Conservation (phyloP, 1,140 invertebrate species). For the Coelopa frigida region DNA sequence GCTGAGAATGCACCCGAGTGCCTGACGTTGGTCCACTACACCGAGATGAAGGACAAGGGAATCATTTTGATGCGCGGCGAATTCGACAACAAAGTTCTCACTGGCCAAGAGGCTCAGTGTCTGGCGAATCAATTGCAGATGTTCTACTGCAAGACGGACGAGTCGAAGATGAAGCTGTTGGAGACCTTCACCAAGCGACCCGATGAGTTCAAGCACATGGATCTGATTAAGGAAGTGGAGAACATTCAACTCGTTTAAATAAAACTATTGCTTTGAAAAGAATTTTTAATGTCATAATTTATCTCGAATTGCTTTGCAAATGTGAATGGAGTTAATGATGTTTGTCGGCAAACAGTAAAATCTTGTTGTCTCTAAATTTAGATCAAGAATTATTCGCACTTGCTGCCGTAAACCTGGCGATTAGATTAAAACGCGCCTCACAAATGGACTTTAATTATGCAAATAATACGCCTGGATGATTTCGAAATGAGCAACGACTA, state of each 20-base stretch:
- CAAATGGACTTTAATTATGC: too few species aligned
- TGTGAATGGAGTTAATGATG: not conserved
- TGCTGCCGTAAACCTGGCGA: too few species aligned
- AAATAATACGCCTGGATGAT: too few species aligned
- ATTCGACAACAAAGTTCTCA: slow-evolving; percentile 74
- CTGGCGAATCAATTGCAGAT: slow-evolving; percentile 79
- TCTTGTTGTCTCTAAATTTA: not conserved
- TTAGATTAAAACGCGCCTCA: too few species aligned
- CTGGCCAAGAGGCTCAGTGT: slow-evolving; percentile 72
- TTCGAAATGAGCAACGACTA: too few species aligned
- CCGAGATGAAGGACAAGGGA: slow-evolving; percentile 70
- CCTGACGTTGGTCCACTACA: slow-evolving; percentile 73
- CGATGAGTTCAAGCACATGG: slow-evolving; percentile 73
- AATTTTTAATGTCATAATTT: not conserved
- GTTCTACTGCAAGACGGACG: slow-evolving; percentile 67
- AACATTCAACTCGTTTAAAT: slow-evolving; percentile 52
- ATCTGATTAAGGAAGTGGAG: slow-evolving; percentile 74
- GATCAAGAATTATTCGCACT: not conserved
- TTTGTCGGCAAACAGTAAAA: not conserved
- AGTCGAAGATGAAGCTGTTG: slow-evolving; percentile 57
- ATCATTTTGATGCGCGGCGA: slow-evolving; percentile 82
- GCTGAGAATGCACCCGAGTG: slow-evolving; percentile 90
- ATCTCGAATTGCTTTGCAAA: not conserved
- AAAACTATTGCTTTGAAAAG: slow-evolving; percentile 16
- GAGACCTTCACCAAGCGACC: slow-evolving; percentile 65